Conservation (phyloP, 2,888 invertebrate species). For the Nasonovia ribisnigri region DNA sequence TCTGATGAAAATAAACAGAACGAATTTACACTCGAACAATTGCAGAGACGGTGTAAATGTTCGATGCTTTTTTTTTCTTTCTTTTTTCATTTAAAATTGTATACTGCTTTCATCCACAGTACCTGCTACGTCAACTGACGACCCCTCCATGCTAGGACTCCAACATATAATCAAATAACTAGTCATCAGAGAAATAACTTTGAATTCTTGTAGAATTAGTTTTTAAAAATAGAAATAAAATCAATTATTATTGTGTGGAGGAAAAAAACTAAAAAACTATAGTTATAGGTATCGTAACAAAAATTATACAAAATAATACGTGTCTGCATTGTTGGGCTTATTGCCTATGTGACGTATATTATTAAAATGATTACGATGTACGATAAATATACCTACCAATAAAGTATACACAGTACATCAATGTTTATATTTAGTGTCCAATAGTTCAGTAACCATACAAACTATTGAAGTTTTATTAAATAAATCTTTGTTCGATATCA, state of each 20-base stretch:
- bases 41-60: slow-evolving; percentile 52
- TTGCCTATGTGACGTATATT: no score
- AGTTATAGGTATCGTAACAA: neutral
- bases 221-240: neutral
- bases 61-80: slow-evolving; percentile 17
- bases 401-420: no score
- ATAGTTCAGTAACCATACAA: no score
- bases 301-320: neutral
- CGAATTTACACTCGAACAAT: slow-evolving; percentile 60
- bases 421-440: no score
- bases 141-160: neutral
- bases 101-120: neutral
- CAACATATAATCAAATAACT: slow-evolving; percentile 20
- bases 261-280: neutral
- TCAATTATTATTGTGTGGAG: neutral
- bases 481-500: no score
- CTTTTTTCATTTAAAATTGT: neutral
- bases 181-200: neutral
- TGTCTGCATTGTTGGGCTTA: neutral
- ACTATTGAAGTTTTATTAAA: no score
- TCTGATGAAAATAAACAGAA: slow-evolving; percentile 50
- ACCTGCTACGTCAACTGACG: neutral
- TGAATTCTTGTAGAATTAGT: slow-evolving; percentile 19
- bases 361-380: no score
- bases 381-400: no score